Conservation (phyloP, 2,888 invertebrate genomes). For the Glomeris marginata region DNA sequence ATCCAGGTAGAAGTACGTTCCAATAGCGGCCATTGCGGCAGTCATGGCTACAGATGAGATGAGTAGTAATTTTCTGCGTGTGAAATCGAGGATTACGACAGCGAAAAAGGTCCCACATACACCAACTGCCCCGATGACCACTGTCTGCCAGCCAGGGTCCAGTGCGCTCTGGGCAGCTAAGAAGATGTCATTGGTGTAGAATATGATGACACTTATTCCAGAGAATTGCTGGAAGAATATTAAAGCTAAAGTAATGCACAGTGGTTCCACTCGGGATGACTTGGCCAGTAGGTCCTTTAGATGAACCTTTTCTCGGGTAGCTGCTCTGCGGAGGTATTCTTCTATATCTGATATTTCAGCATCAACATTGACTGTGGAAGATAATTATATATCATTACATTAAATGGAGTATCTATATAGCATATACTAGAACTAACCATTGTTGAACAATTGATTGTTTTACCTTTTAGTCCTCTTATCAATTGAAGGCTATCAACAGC, state of each 20-base stretch:
- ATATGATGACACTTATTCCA: slow-evolving; percentile 16
- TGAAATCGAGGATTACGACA: slow-evolving; percentile 9
- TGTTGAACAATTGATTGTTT: no score
- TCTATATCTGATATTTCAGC: slow-evolving; percentile 2
- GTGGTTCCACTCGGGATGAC: slow-evolving; percentile 10
- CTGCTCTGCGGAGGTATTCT: slow-evolving; percentile 1
- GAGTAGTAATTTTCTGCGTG: slow-evolving; percentile 13
- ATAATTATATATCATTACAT: no score
- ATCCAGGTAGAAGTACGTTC: slow-evolving; percentile 2
- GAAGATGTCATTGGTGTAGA: slow-evolving; percentile 16
- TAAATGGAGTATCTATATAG: no score
- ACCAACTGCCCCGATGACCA: slow-evolving; percentile 12
- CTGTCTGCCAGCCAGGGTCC: slow-evolving; percentile 13
- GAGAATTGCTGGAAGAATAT: slow-evolving; percentile 17
- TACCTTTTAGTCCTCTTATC: slow-evolving; percentile 8
- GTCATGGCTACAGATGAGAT: slow-evolving; percentile 12
- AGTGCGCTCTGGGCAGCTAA: slow-evolving; percentile 12
- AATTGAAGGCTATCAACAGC: not conserved
- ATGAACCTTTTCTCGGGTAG: not conserved
- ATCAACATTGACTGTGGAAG: no score
- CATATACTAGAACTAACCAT: no score
- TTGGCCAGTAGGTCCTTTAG: slow-evolving; percentile 2
- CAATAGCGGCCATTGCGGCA: slow-evolving; percentile 1
- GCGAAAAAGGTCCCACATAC: slow-evolving; percentile 1
- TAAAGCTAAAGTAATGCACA: slow-evolving; percentile 12